These are phyloP conservation scores for Saturnia pavonia DNA, from an alignment of 2,888 invertebrate species.

Conservation along the genomic window DNA sequence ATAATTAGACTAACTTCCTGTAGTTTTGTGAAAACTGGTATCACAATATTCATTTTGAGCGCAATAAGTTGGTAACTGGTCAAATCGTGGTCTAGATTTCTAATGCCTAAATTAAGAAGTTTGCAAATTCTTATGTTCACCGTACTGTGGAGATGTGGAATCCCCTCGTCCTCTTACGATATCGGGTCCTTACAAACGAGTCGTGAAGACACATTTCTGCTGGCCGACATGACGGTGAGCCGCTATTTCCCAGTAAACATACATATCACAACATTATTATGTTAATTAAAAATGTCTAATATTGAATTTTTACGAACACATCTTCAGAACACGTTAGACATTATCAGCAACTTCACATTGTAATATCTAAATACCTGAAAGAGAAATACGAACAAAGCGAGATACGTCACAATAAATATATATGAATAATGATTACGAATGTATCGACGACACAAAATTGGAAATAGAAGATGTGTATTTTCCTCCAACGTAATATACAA, in stretches of 20 bases:
- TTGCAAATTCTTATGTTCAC: too few species aligned
- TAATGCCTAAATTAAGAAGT: too few species aligned
- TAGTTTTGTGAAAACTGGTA: neutral
- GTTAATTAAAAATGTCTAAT: too few species aligned
- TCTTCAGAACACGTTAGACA: neutral
- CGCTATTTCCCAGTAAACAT: too few species aligned
- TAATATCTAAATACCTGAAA: neutral
- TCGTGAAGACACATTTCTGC: too few species aligned
- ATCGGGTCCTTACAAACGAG: too few species aligned
- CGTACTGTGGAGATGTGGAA: too few species aligned
- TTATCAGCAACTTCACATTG: neutral
- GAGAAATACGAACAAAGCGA: neutral
- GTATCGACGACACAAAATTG: neutral
- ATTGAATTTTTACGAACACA: neutral
- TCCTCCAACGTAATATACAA: constrained; percentile 28
- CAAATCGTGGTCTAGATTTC: too few species aligned
- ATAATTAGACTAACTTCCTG: neutral
- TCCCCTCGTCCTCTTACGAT: too few species aligned
- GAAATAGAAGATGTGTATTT: constrained; percentile 21
- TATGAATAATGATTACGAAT: neutral
- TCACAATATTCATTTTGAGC: neutral
- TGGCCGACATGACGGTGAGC: too few species aligned
- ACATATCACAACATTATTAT: too few species aligned
- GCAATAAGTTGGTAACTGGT: neutral
- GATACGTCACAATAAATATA: neutral